phyloP scores from a whole-genome alignment of 1,140 invertebrate genomes.

The Gryon sp. region DNA sequence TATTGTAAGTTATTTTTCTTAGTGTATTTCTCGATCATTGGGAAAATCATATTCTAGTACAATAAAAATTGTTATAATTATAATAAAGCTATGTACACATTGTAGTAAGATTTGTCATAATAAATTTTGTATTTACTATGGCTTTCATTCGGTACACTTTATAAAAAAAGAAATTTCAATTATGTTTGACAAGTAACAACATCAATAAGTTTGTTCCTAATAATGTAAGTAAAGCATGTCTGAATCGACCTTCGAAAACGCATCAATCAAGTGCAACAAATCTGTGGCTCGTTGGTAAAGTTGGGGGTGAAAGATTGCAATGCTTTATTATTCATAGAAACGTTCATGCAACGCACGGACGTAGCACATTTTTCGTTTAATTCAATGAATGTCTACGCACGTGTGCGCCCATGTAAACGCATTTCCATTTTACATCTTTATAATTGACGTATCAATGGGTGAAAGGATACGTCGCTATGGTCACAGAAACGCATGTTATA shows the following conservation, averaged over 20 bases:
- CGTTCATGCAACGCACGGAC: slow-evolving; percentile 11
- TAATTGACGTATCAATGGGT: slow-evolving; percentile 67
- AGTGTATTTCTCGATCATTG: too few relatives aligned
- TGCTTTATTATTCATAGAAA: slow-evolving; percentile 45
- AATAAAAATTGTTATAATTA: too few relatives aligned
- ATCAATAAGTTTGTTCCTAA: too few relatives aligned
- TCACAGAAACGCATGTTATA: slow-evolving; percentile 53
- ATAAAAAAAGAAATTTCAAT: too few relatives aligned
- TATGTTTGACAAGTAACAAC: too few relatives aligned
- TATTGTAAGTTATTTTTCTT: too few relatives aligned
- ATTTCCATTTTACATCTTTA: slow-evolving; percentile 62
- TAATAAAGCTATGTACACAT: too few relatives aligned
- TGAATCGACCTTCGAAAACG: slow-evolving; percentile 24
- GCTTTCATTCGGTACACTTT: too few relatives aligned
- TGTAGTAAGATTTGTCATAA: too few relatives aligned
- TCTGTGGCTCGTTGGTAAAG: slow-evolving; percentile 13
- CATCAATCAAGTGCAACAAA: slow-evolving; percentile 31
- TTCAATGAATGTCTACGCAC: slow-evolving; percentile 48
- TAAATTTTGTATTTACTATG: too few relatives aligned
- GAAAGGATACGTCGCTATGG: slow-evolving; percentile 57
- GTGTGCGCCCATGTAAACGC: slow-evolving; percentile 50
- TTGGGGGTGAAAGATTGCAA: slow-evolving; percentile 36
- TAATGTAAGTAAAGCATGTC: too few relatives aligned
- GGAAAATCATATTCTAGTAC: too few relatives aligned
- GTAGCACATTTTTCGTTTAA: slow-evolving; percentile 44